A percentile compares a stretch with the other conserved stretches of the same genome.
phyloP scores from a whole-genome alignment of 2,888 invertebrate species.

The Idaea dimidiata region DNA sequence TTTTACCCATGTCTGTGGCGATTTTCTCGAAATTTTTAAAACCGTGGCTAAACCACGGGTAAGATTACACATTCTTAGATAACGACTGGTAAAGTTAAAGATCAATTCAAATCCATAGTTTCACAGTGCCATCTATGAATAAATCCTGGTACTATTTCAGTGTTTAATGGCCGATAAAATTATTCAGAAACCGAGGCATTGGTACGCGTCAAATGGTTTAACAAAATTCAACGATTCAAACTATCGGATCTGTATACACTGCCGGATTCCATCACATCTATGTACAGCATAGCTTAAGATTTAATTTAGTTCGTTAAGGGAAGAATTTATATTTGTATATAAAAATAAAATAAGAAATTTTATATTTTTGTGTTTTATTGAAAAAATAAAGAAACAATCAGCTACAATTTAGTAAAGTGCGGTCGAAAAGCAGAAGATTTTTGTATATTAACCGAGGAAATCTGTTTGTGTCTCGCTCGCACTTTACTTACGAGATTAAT shows the following conservation, averaged over 20 bases:
- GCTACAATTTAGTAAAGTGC: too few relatives aligned
- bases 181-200: conserved; percentile 43
- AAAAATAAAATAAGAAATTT: conserved; percentile 55
- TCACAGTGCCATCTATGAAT: background rate
- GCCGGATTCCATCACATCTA: conserved; percentile 59
- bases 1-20: too few relatives aligned
- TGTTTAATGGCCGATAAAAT: background rate
- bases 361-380: conserved; percentile 31
- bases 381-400: background rate
- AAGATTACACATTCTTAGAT: too few relatives aligned
- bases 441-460: too few relatives aligned
- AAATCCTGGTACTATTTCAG: background rate
- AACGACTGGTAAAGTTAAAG: too few relatives aligned
- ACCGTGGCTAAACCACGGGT: too few relatives aligned
- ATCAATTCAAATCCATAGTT: background rate
- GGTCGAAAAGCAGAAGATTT: too few relatives aligned
- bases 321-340: conserved; percentile 75
- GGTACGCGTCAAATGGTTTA: conserved; percentile 13
- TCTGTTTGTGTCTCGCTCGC: too few relatives aligned
- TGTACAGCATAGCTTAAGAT: conserved; percentile 69
- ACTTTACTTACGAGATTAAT: too few relatives aligned
- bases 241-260: conserved; percentile 55
- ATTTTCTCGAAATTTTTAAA: too few relatives aligned
- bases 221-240: background rate
- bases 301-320: conserved; percentile 69